A percentile compares a stretch with the other conserved stretches of the same genome.
Conservation (phyloP, 2,888 invertebrate species). For the Ochropleura leucogaster region DNA sequence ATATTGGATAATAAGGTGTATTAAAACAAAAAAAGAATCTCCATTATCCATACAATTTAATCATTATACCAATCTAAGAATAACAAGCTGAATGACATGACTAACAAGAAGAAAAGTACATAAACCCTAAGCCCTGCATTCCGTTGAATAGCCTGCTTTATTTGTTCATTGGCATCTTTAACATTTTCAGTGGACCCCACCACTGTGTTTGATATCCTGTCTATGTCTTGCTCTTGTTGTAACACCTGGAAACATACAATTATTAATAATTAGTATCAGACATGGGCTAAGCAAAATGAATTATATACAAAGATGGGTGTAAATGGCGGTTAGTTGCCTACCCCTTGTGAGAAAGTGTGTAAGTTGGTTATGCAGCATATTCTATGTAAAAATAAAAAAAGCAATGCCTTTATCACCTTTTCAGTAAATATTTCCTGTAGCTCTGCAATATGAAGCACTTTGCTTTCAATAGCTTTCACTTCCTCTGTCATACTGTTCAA, state of each 20-base stretch:
- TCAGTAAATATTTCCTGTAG: slow-evolving; percentile 99
- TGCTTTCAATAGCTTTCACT: slow-evolving; percentile 96
- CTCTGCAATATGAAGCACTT: slow-evolving; percentile 98
- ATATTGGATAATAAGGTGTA: background rate
- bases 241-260: slow-evolving; percentile 91
- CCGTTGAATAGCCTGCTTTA: slow-evolving; percentile 98
- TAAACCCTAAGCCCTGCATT: slow-evolving; percentile 98
- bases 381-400: background rate
- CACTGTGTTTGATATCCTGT: slow-evolving; percentile 96
- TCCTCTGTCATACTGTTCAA: slow-evolving; percentile 97
- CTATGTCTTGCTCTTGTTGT: slow-evolving; percentile 98
- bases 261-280: background rate
- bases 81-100: slow-evolving; percentile 98
- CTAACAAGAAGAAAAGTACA: slow-evolving; percentile 98
- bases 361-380: background rate
- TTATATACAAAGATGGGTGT: background rate
- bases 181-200: slow-evolving; percentile 98
- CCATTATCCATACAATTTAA: slow-evolving; percentile 69
- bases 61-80: slow-evolving; percentile 99
- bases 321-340: background rate
- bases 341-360: too few species aligned
- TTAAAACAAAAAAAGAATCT: slow-evolving; percentile 1
- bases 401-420: slow-evolving; percentile 89
- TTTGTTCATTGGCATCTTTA: slow-evolving; percentile 98
- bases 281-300: background rate